Base-by-base conservation (phyloP, 2,797 vertebrate genomes). In the Paedocypris micromegethes region DNA sequence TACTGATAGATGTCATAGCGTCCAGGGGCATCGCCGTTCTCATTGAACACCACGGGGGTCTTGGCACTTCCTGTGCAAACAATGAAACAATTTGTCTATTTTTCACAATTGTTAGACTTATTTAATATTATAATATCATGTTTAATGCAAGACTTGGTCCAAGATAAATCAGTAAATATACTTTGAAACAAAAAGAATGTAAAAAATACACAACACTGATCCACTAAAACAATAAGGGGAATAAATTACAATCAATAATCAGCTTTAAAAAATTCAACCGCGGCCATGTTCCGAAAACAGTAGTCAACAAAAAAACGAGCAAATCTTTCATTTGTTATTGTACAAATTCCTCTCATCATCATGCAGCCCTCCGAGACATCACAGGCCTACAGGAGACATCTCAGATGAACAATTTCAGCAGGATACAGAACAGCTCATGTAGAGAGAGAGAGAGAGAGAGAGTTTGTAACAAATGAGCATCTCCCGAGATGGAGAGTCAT, bases 1-100 rank as follows among this genome's bases (percentile, higher is more conserved):
- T 98, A 98, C 74, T 98, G 96, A 82, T 96, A 98, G 84, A 98
- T 96, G 83, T 98, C 94, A 40, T 98, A 98, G 51, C 96, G 94
- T 47, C 96, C 96, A 6, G 95, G 96, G 64, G 96, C 95, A 59
- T 98, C 96, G 64, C 96, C 96, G 2, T 98, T 98, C 86, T 96
- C 93, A 80, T 98, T 98, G 78, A 96, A 98, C 66, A 88, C 88
- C 70, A 98, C 95, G 1, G 94, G 93, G 58, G 94, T 98, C 54
- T 92, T 93, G 53, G 94, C 94, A 80, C 95, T 98, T 77, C 96
- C 96, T 98, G 82, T 74, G 39, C 59, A 52, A 59, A 71, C 9
- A 67, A 6, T 56, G 2, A 40, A 67, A 47, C 38, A 71, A 41
- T 40, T 23, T 23, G 23, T 23, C 23, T 23, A 1, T 23, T 23